Conservation (phyloP, 2,113 vertebrate genomes). For the Pachycephala philippinensis region DNA sequence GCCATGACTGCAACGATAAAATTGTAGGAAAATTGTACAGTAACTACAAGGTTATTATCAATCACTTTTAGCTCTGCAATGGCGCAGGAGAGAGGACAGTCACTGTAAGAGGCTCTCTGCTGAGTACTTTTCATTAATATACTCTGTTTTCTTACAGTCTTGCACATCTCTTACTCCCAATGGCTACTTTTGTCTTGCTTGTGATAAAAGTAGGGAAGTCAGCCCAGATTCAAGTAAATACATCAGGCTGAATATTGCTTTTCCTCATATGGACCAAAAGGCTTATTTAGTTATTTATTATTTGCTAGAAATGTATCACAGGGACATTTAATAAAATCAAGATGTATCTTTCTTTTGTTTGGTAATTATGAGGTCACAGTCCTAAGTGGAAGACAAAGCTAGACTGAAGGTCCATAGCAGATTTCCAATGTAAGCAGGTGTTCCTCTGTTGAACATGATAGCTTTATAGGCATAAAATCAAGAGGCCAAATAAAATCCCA, state of each 20-base stretch:
- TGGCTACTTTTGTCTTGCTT: conserved; percentile 15
- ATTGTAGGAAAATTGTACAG: conserved; percentile 47
- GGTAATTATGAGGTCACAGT: not conserved
- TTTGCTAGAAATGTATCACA: not conserved
- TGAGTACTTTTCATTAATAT: conserved; percentile 11
- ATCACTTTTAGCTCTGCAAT: conserved; percentile 52
- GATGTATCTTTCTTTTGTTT: not conserved
- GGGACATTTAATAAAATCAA: not conserved
- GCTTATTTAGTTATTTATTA: not conserved
- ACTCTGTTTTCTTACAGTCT: conserved; percentile 10
- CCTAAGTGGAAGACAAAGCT: not conserved
- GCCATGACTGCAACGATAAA: conserved; percentile 39
- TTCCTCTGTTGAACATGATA: not conserved
- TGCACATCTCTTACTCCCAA: not conserved
- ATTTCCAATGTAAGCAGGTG: not conserved
- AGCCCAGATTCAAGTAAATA: not conserved
- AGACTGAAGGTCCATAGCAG: accelerated
- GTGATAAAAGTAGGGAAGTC: not conserved
- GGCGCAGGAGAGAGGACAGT: conserved; percentile 8
- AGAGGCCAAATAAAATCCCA: not conserved
- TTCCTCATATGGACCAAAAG: not conserved
- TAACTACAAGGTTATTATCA: conserved; percentile 53
- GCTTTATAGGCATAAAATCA: not conserved
- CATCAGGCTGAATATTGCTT: not conserved
- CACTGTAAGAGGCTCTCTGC: conserved; percentile 1